These are phyloP conservation scores for Hiodon alosoides DNA, from an alignment of 2,113 vertebrate species.

Conservation along the genomic window DNA sequence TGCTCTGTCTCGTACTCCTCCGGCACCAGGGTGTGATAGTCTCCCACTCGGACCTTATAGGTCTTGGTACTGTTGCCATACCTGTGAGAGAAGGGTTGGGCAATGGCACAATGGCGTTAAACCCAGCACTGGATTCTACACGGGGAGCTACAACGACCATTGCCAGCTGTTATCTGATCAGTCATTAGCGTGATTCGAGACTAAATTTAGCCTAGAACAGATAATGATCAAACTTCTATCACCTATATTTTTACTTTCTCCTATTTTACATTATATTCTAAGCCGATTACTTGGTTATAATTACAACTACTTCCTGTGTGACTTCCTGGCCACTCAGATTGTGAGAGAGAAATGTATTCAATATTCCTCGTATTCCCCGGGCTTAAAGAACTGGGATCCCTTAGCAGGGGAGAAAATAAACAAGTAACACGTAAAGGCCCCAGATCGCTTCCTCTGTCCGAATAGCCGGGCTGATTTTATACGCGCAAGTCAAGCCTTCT, in stretches of 20 bases:
- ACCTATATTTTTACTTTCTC: not conserved
- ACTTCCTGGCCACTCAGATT: not conserved
- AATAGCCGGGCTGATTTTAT: not conserved
- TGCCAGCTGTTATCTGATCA: no score
- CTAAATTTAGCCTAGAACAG: no score
- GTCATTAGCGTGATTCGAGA: no score
- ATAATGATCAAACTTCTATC: no score
- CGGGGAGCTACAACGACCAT: no score
- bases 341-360: not conserved
- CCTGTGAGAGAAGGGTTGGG: conserved; percentile 49
- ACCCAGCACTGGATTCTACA: not conserved
- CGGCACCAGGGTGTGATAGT: conserved; percentile 87
- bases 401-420: not conserved
- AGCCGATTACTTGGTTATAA: not conserved
- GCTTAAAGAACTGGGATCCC: not conserved
- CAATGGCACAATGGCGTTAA: not conserved
- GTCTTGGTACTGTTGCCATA: conserved; percentile 81
- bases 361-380: not conserved
- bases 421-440: not conserved
- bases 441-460: not conserved
- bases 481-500: no score
- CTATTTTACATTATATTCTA: not conserved
- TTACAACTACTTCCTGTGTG: not conserved
- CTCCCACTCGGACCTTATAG: conserved; percentile 85
- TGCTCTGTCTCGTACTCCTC: conserved; percentile 91